Base-by-base conservation (phyloP, 1,140 invertebrate genomes). In the Drosophila ambigua region DNA sequence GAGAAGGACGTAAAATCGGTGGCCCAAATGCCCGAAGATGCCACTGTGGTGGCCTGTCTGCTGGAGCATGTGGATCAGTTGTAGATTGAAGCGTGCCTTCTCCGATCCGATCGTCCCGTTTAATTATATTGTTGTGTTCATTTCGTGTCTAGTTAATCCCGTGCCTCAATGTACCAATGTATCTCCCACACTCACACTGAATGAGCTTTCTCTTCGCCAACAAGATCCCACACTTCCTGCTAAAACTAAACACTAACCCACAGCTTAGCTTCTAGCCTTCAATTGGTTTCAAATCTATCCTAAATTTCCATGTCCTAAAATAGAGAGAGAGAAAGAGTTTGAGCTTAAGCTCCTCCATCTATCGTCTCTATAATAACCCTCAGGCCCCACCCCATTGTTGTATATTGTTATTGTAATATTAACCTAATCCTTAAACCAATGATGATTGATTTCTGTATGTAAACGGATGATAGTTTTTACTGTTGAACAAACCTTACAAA, bases 401-500 rank as follows among this genome's bases (percentile, higher is more conserved):
- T 69, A 64, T 68, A 69, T 73, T 81, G 79, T 81, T 81, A 71
- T 74, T 61, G 82, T 53, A 46, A 46, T 60, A 74, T 66, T 53
- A 66, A 48, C 43, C 67, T 68, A 55, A 69, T 55, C 66, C 48
- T 65, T 59, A 65, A 65, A 44, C 58, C 31, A 16, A 46, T 31
- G 31, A 53, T 43, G 51, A 55, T 41, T 26, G 20, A 61, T 55
- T 72, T 46, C 55, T 67, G 68, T 69, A 72, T 67, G 65, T 78
- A 85, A 74, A 78, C 77, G 46, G 63, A 68, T 79, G 69, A 45
- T 39, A 72, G 62, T 66, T 87, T 88, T 83, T 83, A 87, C 52
- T 66, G 77, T 84, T 77, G 81, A 85, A 77, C 41, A 74, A 88
- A 74, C 76, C 80, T 79, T 79, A 79, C 77, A 87, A 84, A 73